Base-by-base conservation (phyloP, 2,888 invertebrate genomes). In the Maniola hyperantus region DNA sequence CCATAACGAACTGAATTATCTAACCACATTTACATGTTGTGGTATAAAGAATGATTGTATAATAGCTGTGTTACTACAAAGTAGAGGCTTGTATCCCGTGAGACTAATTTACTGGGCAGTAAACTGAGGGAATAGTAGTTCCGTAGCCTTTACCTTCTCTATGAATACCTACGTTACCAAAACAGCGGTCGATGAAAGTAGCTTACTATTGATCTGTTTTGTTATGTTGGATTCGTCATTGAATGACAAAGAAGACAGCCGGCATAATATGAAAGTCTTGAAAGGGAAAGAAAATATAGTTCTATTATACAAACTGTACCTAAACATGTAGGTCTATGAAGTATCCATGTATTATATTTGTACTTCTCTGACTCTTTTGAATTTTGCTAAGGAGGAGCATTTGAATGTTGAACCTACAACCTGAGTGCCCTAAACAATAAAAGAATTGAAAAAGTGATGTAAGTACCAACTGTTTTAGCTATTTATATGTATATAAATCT, bases 101-200 rank as follows among this genome's bases (percentile, higher is more conserved):
- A 71, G 79, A 77, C 79, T 82, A 79, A 84, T 87, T 87, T 87
- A 87, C 80, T 84, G 83, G 76, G 79, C 76, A 82, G 79, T 86
- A 85, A 85, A 81, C 79, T 82, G 71, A 77, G 80, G 81, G 74
- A 77, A 74, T 79, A 77, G 77, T 78, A 79, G 79, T 81, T 81
- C 73, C 78, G 75, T 75, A 71, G 72, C 73, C 76, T 72, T 72
- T 68, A 70, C 36, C 39, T 26, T 26, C 26, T 72, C 69, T 66
- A 71, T 69, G 68, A 70, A 72, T 53, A 68, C 68, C 61, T 64
- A 64, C 64, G 34, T 54, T 6, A 48, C 18, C 51, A 62, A 63
- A 66, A 66, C 50, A 36, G 58, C 48, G 33, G 62, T 66, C 51
- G 62, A 63, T 63, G 57, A 26, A 51, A 15, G 55, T 10, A 15